Percentiles rank a stretch among this genome's conserved stretches.
Evolutionary conservation across 2,888 invertebrate species (phyloP).

Genomic region (Anaspis maculata): DNA sequence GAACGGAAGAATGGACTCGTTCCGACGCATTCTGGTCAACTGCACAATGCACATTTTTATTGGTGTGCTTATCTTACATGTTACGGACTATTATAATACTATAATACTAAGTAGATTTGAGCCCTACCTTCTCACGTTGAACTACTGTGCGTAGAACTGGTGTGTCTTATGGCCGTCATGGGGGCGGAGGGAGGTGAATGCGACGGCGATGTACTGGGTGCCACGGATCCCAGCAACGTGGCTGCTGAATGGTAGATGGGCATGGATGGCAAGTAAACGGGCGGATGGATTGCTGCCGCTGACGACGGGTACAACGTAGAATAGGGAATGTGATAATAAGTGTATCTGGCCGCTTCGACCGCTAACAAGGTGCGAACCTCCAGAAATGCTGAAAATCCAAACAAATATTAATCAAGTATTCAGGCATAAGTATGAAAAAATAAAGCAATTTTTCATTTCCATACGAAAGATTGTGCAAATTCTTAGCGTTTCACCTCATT

Average conservation of each 20-base stretch:
- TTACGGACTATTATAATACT: too few species aligned
- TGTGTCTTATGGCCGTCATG: slow-evolving; percentile 14
- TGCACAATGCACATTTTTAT: too few species aligned
- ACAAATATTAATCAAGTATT: not conserved
- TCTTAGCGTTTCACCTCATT: not conserved
- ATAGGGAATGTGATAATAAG: slow-evolving; percentile 29
- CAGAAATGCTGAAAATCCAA: slow-evolving; percentile 29
- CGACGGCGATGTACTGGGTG: slow-evolving; percentile 20
- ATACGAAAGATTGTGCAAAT: not conserved
- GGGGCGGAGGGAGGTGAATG: slow-evolving; percentile 13
- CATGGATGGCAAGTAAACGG: slow-evolving; percentile 32
- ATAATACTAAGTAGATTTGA: too few species aligned
- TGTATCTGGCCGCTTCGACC: slow-evolving; percentile 31
- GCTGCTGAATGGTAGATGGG: slow-evolving; percentile 26
- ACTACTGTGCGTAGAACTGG: slow-evolving; percentile 28
- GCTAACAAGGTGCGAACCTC: slow-evolving; percentile 32
- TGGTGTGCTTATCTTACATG: too few species aligned
- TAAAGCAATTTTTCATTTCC: not conserved
- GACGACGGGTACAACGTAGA: slow-evolving; percentile 22
- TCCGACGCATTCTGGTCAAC: too few species aligned
- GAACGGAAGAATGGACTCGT: too few species aligned
- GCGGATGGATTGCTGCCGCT: slow-evolving; percentile 28
- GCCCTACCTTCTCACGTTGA: slow-evolving; percentile 28
- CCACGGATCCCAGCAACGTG: slow-evolving; percentile 25
- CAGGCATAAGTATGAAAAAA: too few species aligned